Evolutionary conservation across 2,113 vertebrate genomes (phyloP), one percentile per base, ranked within the genome.

Genomic region (Macrotus californicus): DNA sequence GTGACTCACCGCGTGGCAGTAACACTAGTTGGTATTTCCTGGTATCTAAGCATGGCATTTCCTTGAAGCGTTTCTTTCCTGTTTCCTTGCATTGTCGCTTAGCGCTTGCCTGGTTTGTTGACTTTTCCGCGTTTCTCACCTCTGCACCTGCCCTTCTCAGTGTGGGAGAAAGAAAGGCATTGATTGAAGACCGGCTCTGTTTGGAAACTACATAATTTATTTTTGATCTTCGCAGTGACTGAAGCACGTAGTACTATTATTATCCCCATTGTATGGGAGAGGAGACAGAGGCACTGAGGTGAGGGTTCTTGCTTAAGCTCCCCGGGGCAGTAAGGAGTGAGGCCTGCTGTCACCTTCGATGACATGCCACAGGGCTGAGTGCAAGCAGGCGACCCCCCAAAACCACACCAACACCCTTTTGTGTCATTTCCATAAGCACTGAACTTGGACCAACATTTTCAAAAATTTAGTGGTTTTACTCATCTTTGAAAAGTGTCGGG

Each of bases 381-480:
- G 52, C 19, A 24, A 31, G 54, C 31, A 22, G 43, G 9, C 39
- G 46, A 2, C n/a, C 70, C 9, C 1, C 6, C 24, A 36, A 92
- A 72, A 52, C 61, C n/a, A 41, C 1, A 1, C 6, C 43, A 41
- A 16, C 8, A 12, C 43, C 79, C 24, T n/a, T 59, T 18, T 36
- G 41, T n/a, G 12, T n/a, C 56, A 4, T 52, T 66, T 26, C 26
- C 34, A 31, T 4, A 7, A 72, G 36, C 5, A 36, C 0, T 26
- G 50, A 92, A 77, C 15, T 77, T 54, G 24, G 29, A 6, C 50
- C 50, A 36, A 18, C 2, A 16, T 19, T 52, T 76, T 36, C 14
- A 54, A 89, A 67, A 50, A 90, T 88, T 73, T 66, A 21, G 6
- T 54, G 43, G 54, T 88, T 82, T 70, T 76, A 67, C 77, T 59